Conservation (phyloP, 2,888 invertebrate genomes). For the Calameuta pallipes region DNA sequence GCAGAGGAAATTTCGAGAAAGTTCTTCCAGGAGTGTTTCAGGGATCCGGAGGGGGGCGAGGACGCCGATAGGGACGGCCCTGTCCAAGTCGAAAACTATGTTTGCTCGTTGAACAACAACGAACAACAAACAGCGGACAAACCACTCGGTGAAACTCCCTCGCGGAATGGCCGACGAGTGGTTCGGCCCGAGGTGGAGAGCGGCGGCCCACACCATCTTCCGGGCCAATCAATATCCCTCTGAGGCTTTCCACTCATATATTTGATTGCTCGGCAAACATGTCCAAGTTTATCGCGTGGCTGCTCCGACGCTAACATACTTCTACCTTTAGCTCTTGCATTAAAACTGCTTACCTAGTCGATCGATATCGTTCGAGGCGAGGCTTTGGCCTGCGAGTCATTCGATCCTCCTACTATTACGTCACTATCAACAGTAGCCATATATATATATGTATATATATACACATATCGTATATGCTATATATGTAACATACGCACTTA, state of each 20-base stretch:
- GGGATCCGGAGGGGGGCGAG: background rate
- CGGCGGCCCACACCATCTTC: background rate
- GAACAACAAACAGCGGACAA: constrained; percentile 57
- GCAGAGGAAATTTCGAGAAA: background rate
- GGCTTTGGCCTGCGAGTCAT: constrained; percentile 21
- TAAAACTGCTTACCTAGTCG: constrained; percentile 32
- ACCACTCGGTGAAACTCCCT: constrained; percentile 42
- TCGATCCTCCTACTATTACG: constrained; percentile 24
- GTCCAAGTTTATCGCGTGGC: constrained; percentile 60
- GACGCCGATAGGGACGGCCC: constrained; percentile 11
- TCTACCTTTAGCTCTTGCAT: constrained; percentile 33
- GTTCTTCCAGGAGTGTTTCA: background rate
- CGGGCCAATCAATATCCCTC: constrained; percentile 52
- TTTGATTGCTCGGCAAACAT: constrained; percentile 65
- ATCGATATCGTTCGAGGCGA: constrained; percentile 4
- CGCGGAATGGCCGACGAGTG: constrained; percentile 44
- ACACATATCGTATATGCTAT: too few species aligned
- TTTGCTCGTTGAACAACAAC: constrained; percentile 55
- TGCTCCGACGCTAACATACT: constrained; percentile 38
- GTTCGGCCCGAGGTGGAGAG: constrained; percentile 29
- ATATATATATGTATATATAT: background rate
- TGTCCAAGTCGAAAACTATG: constrained; percentile 50
- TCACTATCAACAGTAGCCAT: constrained; percentile 13
- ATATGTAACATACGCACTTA: too few species aligned
- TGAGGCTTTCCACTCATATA: constrained; percentile 64